Conservation (phyloP, 1,140 invertebrate genomes). For the Brachionus manjavacas region DNA sequence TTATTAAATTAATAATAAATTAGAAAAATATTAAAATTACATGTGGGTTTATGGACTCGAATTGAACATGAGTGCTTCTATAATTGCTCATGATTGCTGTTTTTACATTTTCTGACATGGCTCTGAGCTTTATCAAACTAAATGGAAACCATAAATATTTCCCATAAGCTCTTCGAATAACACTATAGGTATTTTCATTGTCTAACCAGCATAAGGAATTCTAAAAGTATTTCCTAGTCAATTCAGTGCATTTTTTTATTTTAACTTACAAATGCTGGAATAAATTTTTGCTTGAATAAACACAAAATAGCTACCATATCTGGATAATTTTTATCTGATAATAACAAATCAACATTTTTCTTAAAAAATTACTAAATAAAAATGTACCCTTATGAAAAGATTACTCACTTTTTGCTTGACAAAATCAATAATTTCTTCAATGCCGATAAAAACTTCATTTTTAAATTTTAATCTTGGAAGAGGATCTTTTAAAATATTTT, state of each 20-base stretch:
- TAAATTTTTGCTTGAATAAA: constrained; percentile 32
- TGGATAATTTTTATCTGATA: constrained; percentile 1
- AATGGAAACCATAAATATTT: constrained; percentile 25
- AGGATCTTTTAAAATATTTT: background rate
- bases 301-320: constrained; percentile 28
- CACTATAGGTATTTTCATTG: constrained; percentile 27
- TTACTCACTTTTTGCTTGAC: background rate
- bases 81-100: background rate
- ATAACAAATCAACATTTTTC: background rate
- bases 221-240: background rate
- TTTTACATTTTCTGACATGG: background rate
- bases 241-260: background rate
- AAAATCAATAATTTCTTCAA: constrained; percentile 8
- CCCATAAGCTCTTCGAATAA: constrained; percentile 19
- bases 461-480: background rate
- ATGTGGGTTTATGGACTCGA: background rate
- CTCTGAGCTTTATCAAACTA: background rate
- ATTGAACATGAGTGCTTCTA: background rate
- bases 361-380: background rate
- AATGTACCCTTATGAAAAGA: background rate
- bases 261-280: constrained; percentile 38
- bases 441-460: background rate
- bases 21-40: background rate
- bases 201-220: constrained; percentile 27
- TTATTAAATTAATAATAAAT: background rate